A percentile compares a stretch with the other conserved stretches of the same genome.
phyloP scores from a whole-genome alignment of 1,140 invertebrate genomes.

The Sycophaga agraensis region DNA sequence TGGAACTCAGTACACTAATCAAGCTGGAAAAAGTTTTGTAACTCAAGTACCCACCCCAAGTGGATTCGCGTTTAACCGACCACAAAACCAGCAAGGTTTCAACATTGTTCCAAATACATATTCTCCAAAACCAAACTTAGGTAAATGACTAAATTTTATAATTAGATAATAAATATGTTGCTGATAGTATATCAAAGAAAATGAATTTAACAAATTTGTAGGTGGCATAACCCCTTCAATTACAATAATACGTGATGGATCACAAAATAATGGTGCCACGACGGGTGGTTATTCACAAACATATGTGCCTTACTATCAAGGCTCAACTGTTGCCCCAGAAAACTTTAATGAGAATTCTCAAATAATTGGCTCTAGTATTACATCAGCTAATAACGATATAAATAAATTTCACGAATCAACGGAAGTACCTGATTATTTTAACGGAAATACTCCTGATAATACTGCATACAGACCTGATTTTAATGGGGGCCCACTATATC shows the following conservation, averaged over 20 bases:
- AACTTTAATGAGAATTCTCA: constrained; percentile 16
- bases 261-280: not conserved
- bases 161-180: not conserved
- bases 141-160: constrained; percentile 2
- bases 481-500: not conserved
- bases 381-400: constrained; percentile 13
- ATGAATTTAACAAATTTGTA: not conserved
- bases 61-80: not conserved
- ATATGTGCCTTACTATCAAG: not conserved
- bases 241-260: constrained; percentile 13
- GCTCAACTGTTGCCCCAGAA: not conserved
- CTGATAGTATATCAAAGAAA: too few species aligned
- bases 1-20: constrained; percentile 18
- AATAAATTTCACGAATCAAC: not conserved
- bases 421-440: not conserved
- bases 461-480: not conserved
- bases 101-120: constrained; percentile 8
- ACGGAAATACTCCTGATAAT: not conserved
- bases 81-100: not conserved
- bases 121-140: constrained; percentile 16
- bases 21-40: constrained; percentile 24
- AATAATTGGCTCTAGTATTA: constrained; percentile 21
- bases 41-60: not conserved
- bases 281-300: not conserved
- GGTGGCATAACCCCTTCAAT: constrained; percentile 19